Base-by-base conservation (phyloP, 1,140 invertebrate species). In the Nasonia longicornis region DNA sequence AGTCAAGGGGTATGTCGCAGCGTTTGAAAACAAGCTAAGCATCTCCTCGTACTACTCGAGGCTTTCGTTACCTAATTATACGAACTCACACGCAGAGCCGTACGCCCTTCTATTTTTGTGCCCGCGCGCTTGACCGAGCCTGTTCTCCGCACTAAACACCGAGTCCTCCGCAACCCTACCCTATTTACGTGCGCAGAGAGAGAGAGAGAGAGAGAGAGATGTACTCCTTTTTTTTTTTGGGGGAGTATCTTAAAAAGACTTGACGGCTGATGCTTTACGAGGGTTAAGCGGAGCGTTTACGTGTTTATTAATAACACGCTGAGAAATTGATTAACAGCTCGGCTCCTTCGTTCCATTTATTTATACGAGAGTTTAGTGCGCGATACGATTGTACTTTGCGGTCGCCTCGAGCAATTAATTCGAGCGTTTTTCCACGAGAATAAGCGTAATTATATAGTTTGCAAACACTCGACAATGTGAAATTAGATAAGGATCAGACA, bases 21-120 rank as follows among this genome's bases (percentile, higher is more conserved):
- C 16, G 20, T 58, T 45, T 10, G 52, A 81, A 70, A 78, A 76
- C 31, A 79, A 80, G 81, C 69, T 31, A 52, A 66, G 38, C 69
- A 70, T 83, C 52, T n/a, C 78, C 74, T 74, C 80, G 48, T 73
- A 22, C 35, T 22, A 29, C 42, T 38, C 45, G 73, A 3, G 11
- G 52, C 35, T 83, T 88, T 88, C 80, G 80, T 85, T 88, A 84
- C 85, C 89, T 90, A 90, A 90, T 90, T 90, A 89, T 90, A 90
- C 84, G 75, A 89, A 90, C 86, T 90, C 89, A 89, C 89, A 90
- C 86, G 88, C 89, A 87, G 89, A 90, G 89, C 84, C 31, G 84
- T 83, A 85, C 85, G 85, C 84, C 80, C 86, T 87, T 88, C 89
- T 90, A 90, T 90, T 90, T 90, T 89, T 89, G 89, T 82, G 64